These are phyloP conservation scores for Ommatoiulus sabulosus DNA, from an alignment of 2,888 invertebrate genomes.

Conservation along the genomic window DNA sequence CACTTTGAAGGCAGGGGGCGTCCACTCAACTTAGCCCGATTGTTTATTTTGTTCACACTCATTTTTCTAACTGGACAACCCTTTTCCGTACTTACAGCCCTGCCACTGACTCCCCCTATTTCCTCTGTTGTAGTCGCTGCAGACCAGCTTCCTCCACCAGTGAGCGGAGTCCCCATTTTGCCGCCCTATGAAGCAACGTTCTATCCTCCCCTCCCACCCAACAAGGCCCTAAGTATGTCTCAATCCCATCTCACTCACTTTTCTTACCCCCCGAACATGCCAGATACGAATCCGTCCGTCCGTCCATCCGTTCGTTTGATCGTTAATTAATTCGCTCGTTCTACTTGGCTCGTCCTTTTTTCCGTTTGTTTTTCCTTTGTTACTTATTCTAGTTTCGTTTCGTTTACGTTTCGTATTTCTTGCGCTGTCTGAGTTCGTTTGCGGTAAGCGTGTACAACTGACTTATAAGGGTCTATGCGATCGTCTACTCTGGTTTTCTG, in stretches of 20 bases:
- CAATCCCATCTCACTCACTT: conserved; percentile 58
- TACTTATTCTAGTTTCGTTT: background rate
- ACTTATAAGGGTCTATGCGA: conserved; percentile 18
- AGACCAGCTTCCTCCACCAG: conserved; percentile 60
- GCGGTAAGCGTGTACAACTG: conserved; percentile 11
- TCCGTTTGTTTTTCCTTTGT: background rate
- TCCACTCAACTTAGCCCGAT: conserved; percentile 42
- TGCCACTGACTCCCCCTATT: conserved; percentile 57
- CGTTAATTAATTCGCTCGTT: conserved; percentile 36
- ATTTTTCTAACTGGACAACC: conserved; percentile 53
- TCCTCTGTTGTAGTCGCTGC: conserved; percentile 61
- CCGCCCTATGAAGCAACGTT: conserved; percentile 61
- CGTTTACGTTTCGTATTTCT: background rate
- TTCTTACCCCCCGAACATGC: conserved; percentile 43
- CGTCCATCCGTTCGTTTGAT: conserved; percentile 51
- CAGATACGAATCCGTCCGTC: conserved; percentile 53
- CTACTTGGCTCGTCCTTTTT: conserved; percentile 6
- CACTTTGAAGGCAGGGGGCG: conserved; percentile 47
- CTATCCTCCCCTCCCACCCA: conserved; percentile 61
- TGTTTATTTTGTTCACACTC: conserved; percentile 50
- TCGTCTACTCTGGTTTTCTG: conserved; percentile 18
- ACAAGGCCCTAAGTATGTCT: conserved; percentile 61
- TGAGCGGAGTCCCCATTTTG: conserved; percentile 61
- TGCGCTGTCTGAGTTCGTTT: background rate
- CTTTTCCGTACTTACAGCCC: conserved; percentile 57